These are phyloP conservation scores for Rostratula benghalensis DNA, from an alignment of 2,113 vertebrate genomes.

Conservation along the genomic window DNA sequence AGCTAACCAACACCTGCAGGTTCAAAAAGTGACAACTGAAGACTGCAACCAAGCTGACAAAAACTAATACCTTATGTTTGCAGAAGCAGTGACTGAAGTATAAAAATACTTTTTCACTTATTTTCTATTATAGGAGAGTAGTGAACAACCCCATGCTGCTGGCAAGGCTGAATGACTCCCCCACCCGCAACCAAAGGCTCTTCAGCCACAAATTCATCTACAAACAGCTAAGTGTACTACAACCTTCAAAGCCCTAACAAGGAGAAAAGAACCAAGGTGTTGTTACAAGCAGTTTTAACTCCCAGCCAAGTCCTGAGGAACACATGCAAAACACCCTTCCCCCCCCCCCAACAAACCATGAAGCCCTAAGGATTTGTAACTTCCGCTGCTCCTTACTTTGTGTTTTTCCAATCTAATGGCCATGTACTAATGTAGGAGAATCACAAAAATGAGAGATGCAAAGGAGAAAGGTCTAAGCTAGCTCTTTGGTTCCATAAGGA, in stretches of 20 bases:
- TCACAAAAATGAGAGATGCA: not conserved
- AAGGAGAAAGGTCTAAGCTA: not conserved
- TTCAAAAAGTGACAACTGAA: constrained; percentile 46
- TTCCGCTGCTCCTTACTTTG: not conserved
- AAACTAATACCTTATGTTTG: constrained; percentile 32
- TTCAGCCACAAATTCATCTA: not conserved
- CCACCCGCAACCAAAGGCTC: not conserved
- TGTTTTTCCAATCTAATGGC: not conserved
- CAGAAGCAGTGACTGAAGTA: constrained; percentile 31
- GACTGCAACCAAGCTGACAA: not conserved
- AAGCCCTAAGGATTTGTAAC: not conserved
- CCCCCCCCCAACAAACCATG: not conserved
- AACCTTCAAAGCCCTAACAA: not conserved
- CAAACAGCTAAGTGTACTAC: not conserved
- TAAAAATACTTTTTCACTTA: not conserved
- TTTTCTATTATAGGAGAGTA: not conserved
- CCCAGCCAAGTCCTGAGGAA: not conserved
- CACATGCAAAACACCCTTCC: fast-evolving
- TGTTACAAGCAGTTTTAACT: not conserved
- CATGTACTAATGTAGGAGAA: not conserved
- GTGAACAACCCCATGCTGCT: not conserved
- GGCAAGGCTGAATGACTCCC: not conserved
- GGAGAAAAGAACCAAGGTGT: not conserved
- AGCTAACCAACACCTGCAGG: constrained; percentile 34
- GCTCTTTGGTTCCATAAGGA: not conserved